These are phyloP conservation scores for Ispidina lecontei DNA, from an alignment of 2,797 vertebrate species.

Conservation along the genomic window DNA sequence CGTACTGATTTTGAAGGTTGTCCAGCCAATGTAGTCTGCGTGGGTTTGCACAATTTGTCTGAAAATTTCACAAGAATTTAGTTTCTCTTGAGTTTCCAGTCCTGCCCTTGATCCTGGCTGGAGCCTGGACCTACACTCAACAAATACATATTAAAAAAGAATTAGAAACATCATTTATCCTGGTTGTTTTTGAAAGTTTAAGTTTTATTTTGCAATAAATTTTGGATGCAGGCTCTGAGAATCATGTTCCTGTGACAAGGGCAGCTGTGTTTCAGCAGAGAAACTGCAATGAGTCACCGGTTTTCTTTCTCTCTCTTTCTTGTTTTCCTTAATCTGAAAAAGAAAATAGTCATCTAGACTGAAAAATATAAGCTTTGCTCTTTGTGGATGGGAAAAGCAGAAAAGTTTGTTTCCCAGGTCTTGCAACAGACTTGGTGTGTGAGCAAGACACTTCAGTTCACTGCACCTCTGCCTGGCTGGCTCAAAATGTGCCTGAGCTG, in stretches of 20 bases:
- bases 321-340: slow-evolving; percentile 52
- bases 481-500: not conserved
- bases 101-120: not conserved
- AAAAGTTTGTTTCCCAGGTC: slow-evolving; percentile 32
- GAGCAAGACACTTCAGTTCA: not conserved
- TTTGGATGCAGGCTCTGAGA: slow-evolving; percentile 16
- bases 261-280: slow-evolving; percentile 48
- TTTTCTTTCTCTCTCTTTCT: not conserved
- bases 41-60: not conserved
- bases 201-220: slow-evolving; percentile 58
- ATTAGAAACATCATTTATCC: not conserved
- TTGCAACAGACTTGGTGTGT: not conserved
- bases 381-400: slow-evolving; percentile 39
- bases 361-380: slow-evolving; percentile 12
- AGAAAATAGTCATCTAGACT: slow-evolving; percentile 45
- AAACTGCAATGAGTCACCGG: slow-evolving; percentile 35
- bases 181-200: slow-evolving; percentile 20
- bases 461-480: not conserved
- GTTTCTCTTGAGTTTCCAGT: not conserved
- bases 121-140: not conserved
- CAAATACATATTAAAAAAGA: not conserved
- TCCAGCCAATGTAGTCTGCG: not conserved
- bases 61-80: slow-evolving; percentile 4
- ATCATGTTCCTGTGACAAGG: slow-evolving; percentile 10
- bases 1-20: not conserved